These are phyloP conservation scores for Peucedramus taeniatus DNA, from an alignment of 2,113 vertebrate species.

Conservation along the genomic window DNA sequence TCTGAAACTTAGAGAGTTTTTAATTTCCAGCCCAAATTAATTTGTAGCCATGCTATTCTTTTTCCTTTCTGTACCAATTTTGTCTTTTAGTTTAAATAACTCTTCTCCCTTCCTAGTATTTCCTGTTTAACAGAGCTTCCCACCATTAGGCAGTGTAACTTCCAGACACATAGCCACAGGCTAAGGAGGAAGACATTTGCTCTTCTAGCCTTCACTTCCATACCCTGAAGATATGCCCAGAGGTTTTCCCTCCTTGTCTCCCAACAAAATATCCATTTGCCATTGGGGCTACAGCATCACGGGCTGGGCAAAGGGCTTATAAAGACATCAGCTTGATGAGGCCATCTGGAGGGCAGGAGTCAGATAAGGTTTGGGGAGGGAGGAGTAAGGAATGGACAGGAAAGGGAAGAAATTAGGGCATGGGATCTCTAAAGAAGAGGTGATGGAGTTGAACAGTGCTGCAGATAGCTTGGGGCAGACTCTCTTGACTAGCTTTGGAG, in stretches of 20 bases:
- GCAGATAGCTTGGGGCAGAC: background rate
- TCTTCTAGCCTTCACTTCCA: background rate
- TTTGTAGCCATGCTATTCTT: background rate
- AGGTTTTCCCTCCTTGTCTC: background rate
- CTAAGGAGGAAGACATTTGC: background rate
- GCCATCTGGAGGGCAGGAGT: background rate
- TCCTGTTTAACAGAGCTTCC: background rate
- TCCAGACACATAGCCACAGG: rapidly evolving
- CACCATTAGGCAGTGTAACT: background rate
- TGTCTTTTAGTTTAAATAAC: background rate
- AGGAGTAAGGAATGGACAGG: background rate
- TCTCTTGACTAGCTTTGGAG: background rate
- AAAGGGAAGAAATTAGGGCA: background rate
- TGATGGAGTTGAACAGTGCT: background rate
- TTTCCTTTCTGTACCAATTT: background rate
- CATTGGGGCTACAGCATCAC: rapidly evolving
- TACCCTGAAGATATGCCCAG: background rate
- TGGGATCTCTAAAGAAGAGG: background rate
- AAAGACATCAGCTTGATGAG: background rate
- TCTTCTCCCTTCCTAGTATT: background rate
- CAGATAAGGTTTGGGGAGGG: background rate
- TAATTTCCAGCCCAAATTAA: background rate
- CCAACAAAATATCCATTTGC: background rate
- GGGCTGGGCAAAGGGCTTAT: background rate
- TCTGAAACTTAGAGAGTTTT: background rate